These are phyloP conservation scores for Bombycilla garrulus DNA, from an alignment of 2,113 vertebrate genomes.

Conservation along the genomic window DNA sequence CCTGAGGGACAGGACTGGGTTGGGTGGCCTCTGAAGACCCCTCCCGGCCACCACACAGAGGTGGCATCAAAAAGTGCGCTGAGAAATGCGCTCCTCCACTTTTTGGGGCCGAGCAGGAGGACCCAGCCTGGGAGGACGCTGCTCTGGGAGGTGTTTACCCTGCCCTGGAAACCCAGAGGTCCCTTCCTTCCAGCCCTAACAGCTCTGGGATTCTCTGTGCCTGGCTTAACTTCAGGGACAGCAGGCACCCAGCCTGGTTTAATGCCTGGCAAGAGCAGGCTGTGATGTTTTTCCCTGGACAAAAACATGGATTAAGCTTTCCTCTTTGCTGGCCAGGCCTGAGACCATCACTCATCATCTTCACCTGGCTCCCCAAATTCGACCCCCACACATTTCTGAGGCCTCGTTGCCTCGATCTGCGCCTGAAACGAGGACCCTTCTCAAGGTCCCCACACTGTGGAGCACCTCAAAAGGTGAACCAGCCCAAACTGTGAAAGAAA, in stretches of 20 bases:
- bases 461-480: not conserved
- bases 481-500: not conserved
- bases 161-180: not conserved
- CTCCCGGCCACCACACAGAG: not conserved
- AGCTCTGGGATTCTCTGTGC: not conserved
- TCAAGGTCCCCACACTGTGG: accelerated
- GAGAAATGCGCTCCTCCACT: not conserved
- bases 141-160: not conserved
- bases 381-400: not conserved
- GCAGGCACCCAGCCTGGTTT: not conserved
- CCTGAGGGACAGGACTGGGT: not conserved
- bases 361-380: not conserved
- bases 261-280: not conserved
- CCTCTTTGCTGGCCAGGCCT: not conserved
- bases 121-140: not conserved
- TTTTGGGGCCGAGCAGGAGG: not conserved
- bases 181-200: not conserved
- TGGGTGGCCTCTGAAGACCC: not conserved
- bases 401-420: not conserved
- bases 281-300: not conserved
- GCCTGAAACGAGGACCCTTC: accelerated
- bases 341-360: not conserved
- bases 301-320: not conserved
- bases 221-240: not conserved
- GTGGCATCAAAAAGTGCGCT: not conserved